phyloP scores from a whole-genome alignment of 1,140 invertebrate genomes.

The Hypsibius dujardini region DNA sequence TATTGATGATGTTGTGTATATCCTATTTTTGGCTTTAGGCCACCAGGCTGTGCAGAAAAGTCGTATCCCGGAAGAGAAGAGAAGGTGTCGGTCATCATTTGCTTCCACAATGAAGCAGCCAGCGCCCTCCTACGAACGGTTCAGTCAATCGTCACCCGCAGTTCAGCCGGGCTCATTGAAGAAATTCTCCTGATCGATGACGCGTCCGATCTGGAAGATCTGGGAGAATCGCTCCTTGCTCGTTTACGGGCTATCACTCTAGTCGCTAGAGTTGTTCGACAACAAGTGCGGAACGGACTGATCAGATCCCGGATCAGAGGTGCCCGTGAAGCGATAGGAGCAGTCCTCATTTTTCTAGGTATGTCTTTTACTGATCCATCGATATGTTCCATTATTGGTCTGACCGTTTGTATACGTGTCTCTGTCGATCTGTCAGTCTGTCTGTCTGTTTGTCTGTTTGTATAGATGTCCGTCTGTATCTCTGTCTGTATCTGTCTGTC shows the following conservation, averaged over 20 bases:
- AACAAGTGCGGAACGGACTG: constrained; percentile 63
- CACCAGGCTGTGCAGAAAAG: constrained; percentile 40
- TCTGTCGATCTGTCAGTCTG: not conserved
- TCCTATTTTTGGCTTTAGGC: not conserved
- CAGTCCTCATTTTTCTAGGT: constrained; percentile 36
- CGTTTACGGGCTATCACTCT: constrained; percentile 41
- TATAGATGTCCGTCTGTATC: not conserved
- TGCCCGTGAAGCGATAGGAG: constrained; percentile 54
- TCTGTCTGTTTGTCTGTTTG: constrained; percentile 14
- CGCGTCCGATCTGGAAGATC: constrained; percentile 34
- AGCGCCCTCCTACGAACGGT: constrained; percentile 70
- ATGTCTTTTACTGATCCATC: not conserved
- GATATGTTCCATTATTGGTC: not conserved
- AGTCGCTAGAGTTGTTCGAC: constrained; percentile 54
- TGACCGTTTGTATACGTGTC: not conserved
- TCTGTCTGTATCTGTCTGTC: not conserved
- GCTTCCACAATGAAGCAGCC: constrained; percentile 89
- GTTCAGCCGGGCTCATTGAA: constrained; percentile 52
- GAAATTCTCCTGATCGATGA: constrained; percentile 90
- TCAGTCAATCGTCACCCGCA: constrained; percentile 65
- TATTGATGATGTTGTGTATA: not conserved
- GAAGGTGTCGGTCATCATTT: constrained; percentile 66
- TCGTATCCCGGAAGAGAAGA: constrained; percentile 47
- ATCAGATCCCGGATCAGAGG: constrained; percentile 82
- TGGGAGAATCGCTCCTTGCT: constrained; percentile 45